A percentile compares a stretch with the other conserved stretches of the same genome.
phyloP scores from a whole-genome alignment of 2,888 invertebrate species.

The Neuroscelio doddi region DNA sequence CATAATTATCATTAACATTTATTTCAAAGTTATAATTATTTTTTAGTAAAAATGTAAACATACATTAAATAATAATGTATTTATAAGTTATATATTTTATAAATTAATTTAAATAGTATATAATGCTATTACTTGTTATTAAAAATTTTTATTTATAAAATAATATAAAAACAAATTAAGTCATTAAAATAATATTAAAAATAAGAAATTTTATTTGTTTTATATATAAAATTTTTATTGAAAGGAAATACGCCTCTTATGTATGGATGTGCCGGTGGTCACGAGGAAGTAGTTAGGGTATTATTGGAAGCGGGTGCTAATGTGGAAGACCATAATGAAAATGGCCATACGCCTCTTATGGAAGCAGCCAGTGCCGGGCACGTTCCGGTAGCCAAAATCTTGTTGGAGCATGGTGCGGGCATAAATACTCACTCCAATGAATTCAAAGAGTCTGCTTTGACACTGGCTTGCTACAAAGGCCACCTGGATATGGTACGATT shows the following conservation, averaged over 20 bases:
- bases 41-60: too few relatives aligned
- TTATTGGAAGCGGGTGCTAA: slow-evolving; percentile 93
- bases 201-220: too few relatives aligned
- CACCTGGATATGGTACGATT: slow-evolving; percentile 98
- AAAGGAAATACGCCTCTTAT: slow-evolving; percentile 90
- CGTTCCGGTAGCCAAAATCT: slow-evolving; percentile 92
- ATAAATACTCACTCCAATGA: slow-evolving; percentile 99
- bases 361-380: slow-evolving; percentile 98
- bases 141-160: too few relatives aligned
- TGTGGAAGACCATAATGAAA: slow-evolving; percentile 99
- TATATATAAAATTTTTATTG: too few relatives aligned
- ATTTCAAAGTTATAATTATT: too few relatives aligned
- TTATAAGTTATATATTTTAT: too few relatives aligned
- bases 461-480: slow-evolving; percentile 95
- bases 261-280: slow-evolving; percentile 97
- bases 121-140: too few relatives aligned
- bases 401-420: slow-evolving; percentile 94
- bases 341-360: slow-evolving; percentile 99
- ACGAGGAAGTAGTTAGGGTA: slow-evolving; percentile 92
- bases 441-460: slow-evolving; percentile 98
- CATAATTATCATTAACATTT: too few relatives aligned
- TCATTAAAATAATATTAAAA: too few relatives aligned
- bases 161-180: too few relatives aligned
- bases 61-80: too few relatives aligned
- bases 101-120: too few relatives aligned